Conservation (phyloP, 2,113 vertebrate genomes). For the Castor canadensis region DNA sequence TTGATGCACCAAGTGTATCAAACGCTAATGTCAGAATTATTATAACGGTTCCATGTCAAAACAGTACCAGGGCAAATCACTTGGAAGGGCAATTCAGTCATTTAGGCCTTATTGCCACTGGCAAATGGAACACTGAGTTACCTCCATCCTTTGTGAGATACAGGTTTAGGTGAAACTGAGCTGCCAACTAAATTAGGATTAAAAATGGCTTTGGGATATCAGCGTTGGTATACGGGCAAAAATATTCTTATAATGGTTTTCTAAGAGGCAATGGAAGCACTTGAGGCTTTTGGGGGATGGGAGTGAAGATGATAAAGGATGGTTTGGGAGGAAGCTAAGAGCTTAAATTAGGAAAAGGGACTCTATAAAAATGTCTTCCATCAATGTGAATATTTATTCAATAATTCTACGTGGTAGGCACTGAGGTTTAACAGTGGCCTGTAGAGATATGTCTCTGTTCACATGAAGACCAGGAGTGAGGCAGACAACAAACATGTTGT, state of each 20-base stretch:
- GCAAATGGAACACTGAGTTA: background rate
- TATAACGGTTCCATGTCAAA: conserved; percentile 56
- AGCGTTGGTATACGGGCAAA: conserved; percentile 38
- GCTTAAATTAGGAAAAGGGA: background rate
- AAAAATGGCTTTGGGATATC: conserved; percentile 40
- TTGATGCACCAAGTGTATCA: background rate
- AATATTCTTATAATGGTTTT: background rate
- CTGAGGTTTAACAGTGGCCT: background rate
- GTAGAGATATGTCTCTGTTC: background rate
- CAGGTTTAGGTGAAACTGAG: conserved; percentile 2
- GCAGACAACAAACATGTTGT: background rate
- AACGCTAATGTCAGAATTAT: conserved; percentile 55
- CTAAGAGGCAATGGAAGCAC: background rate
- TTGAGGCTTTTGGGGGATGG: background rate
- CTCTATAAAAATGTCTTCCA: background rate
- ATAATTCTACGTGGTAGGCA: background rate
- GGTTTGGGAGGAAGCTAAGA: background rate
- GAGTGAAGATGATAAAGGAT: background rate
- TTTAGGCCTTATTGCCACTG: background rate
- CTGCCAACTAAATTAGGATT: conserved; percentile 17
- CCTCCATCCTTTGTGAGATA: conserved; percentile 14
- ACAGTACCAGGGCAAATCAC: conserved; percentile 48
- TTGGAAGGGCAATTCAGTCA: conserved; percentile 31
- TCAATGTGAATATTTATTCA: background rate
- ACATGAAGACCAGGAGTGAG: background rate